Percentiles rank a stretch among this genome's conserved stretches.
Evolutionary conservation across 1,140 invertebrate genomes (phyloP).

Genomic region (Ooceraea biroi): DNA sequence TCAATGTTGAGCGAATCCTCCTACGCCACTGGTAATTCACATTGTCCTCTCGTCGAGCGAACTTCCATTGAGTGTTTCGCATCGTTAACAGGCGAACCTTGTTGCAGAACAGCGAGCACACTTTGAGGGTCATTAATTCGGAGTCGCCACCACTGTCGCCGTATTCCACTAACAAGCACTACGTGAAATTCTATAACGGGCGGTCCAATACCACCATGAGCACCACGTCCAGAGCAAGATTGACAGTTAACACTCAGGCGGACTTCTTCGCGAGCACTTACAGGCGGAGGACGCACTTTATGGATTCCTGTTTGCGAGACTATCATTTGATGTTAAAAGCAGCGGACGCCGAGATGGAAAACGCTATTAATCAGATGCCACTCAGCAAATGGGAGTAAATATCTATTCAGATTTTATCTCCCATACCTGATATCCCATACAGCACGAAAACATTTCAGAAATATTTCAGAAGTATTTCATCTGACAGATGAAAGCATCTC

Average conservation of each 20-base stretch:
- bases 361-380: constrained; percentile 91
- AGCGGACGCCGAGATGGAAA: constrained; percentile 91
- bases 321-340: constrained; percentile 90
- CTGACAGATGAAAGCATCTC: no score
- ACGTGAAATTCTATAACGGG: constrained; percentile 79
- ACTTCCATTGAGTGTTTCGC: constrained; percentile 64
- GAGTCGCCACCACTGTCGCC: constrained; percentile 65
- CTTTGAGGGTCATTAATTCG: constrained; percentile 72
- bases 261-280: constrained; percentile 79
- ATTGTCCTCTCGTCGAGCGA: constrained; percentile 29
- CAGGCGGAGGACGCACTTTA: constrained; percentile 86
- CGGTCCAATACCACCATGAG: constrained; percentile 74
- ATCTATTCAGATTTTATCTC: not conserved
- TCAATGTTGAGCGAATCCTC: constrained; percentile 14
- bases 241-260: constrained; percentile 78
- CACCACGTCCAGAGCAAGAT: constrained; percentile 69
- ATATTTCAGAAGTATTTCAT: no score
- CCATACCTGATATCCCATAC: not conserved
- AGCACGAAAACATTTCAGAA: no score
- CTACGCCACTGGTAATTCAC: constrained; percentile 62
- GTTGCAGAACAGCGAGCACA: constrained; percentile 85
- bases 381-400: constrained; percentile 90
- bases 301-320: constrained; percentile 90
- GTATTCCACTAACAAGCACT: constrained; percentile 76
- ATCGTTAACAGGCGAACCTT: constrained; percentile 81